Base-by-base conservation (phyloP, 2,113 vertebrate genomes). In the Tachuris rubrigastra region DNA sequence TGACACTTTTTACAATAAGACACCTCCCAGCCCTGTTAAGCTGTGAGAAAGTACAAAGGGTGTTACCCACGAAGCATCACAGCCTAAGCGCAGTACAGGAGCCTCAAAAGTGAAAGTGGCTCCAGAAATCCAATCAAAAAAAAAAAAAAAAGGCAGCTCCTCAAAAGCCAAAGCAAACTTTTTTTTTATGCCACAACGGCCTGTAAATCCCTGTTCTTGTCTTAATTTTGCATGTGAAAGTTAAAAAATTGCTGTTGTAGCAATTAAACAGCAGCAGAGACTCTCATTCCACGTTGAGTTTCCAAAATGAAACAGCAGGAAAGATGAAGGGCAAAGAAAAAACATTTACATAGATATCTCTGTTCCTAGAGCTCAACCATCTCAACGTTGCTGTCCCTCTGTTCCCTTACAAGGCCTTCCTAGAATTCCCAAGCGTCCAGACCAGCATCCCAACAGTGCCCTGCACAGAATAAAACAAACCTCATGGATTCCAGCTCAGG, bases 1-100 rank as follows among this genome's bases (percentile, higher is more conserved):
- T 42, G 11, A 14, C 30, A 12, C 7, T 56, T 73, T n/a, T 58
- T 12, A 49, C 53, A 62, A 27, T 3, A 20, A 49, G 6, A n/a
- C 11, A n/a, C 10, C 10, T 63, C 30, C 31, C 23, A 67, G 53
- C 56, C 47, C 44, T n/a, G 21, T 30, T 8, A 49, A 49, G 23
- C 58, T 37, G 58, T 35, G n/a, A 66, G 28, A 33, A 58, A 69
- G 41, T 3, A 30, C 30, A 71, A 77, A 31, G 24, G n/a, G 27
- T 37, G 39, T 37, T 9, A 39, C 35, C 28, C 41, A 39, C 0
- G 14, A 71, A n/a, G 50, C 50, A 60, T 5, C 42, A 21, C 44
- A 8, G 46, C 0, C 0, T 6, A 35, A 37, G 27, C 10, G 18
- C 39, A 58, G n/a, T 39, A 22, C 1, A 2, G 0, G 2, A 49